A percentile compares a stretch with the other conserved stretches of the same genome.
These are phyloP conservation scores for Chaetodon trifascialis DNA, from an alignment of 2,113 vertebrate species.

Conservation along the genomic window DNA sequence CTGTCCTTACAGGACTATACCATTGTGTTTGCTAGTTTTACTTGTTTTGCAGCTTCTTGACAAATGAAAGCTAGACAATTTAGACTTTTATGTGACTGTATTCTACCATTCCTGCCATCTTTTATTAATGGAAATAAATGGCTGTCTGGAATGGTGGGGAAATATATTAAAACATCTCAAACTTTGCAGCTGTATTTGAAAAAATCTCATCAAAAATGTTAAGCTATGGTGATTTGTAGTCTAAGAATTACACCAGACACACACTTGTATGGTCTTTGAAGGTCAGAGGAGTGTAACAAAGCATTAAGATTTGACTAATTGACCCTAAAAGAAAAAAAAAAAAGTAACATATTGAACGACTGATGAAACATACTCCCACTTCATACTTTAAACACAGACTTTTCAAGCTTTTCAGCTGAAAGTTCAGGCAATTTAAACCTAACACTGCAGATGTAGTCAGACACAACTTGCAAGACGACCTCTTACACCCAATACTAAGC, in stretches of 20 bases:
- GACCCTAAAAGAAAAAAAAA: background rate
- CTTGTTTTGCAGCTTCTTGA: background rate
- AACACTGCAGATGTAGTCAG: conserved; percentile 17
- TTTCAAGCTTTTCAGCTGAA: background rate
- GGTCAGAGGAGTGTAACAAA: background rate
- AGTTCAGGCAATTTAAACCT: background rate
- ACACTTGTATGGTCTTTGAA: no score
- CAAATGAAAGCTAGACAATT: no score
- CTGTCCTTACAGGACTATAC: background rate
- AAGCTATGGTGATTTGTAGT: background rate
- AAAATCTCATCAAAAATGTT: no score
- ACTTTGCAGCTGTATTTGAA: no score
- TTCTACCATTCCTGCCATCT: no score
- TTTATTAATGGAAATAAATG: background rate
- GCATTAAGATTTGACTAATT: background rate
- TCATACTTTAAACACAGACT: background rate
- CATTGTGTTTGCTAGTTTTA: background rate
- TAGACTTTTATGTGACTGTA: no score
- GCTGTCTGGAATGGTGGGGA: no score
- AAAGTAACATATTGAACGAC: no score
- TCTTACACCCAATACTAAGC: conserved; percentile 44
- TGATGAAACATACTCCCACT: background rate
- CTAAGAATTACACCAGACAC: background rate
- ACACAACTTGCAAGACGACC: conserved; percentile 25
- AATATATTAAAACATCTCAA: no score